Percentiles rank a stretch among this genome's conserved stretches.
These are phyloP conservation scores for Andrena marginata DNA, from an alignment of 2,888 invertebrate genomes.

Conservation along the genomic window DNA sequence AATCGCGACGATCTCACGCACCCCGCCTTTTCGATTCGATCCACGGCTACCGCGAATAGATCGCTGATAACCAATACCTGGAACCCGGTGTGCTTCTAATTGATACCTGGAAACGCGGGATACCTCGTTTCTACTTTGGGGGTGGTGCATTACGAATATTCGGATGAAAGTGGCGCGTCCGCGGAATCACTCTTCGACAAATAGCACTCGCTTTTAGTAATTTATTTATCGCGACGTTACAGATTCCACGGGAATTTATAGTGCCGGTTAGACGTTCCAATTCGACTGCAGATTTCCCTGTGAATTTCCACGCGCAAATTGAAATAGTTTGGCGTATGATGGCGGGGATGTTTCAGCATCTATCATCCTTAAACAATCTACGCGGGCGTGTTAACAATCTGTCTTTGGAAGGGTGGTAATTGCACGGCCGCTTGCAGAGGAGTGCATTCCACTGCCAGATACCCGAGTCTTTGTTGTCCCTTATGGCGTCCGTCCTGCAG, in stretches of 20 bases:
- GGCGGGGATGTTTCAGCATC: slow-evolving; percentile 44
- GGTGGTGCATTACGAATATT: slow-evolving; percentile 9
- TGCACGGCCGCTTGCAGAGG: slow-evolving; percentile 46
- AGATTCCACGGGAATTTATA: not conserved
- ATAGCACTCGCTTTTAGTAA: too few species aligned
- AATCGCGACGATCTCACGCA: slow-evolving; percentile 45
- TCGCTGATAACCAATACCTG: slow-evolving; percentile 50
- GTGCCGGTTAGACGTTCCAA: too few species aligned
- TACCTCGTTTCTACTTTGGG: not conserved
- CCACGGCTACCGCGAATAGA: slow-evolving; percentile 41
- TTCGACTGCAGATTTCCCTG: not conserved
- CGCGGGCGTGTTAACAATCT: slow-evolving; percentile 61
- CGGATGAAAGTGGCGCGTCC: not conserved
- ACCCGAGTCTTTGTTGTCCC: slow-evolving; percentile 57
- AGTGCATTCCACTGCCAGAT: slow-evolving; percentile 47
- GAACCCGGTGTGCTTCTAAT: slow-evolving; percentile 30
- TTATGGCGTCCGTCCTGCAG: slow-evolving; percentile 28
- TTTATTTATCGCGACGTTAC: not conserved
- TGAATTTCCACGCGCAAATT: slow-evolving; percentile 5
- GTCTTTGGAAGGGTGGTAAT: slow-evolving; percentile 57
- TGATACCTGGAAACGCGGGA: slow-evolving; percentile 33
- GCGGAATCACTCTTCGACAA: too few species aligned
- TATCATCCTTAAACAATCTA: slow-evolving; percentile 51
- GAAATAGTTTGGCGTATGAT: slow-evolving; percentile 38
- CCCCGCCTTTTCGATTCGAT: slow-evolving; percentile 15